Evolutionary conservation across 2,113 vertebrate species (phyloP), one percentile per base, ranked within the genome.

Genomic region (Caranx ignobilis): DNA sequence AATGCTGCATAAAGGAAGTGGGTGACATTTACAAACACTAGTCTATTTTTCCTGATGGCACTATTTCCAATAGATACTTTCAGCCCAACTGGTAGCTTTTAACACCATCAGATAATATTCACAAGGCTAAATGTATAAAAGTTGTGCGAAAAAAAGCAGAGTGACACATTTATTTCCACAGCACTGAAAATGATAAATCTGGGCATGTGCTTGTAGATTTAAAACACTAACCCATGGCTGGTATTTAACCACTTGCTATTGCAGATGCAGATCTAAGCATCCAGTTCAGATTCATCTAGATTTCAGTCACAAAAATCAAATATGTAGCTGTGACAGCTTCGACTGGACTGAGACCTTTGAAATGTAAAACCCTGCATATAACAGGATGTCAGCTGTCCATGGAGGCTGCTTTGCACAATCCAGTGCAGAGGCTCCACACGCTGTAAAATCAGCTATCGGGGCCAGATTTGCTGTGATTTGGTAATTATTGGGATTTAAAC

Each of bases 1-100:
- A 77, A 57, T 50, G 67, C 57, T 55, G 69, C 77, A 69, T 12
- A 32, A 37, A 84, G 69, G 77, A 86, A 63, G 62, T 77, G 66
- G 45, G 55, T 62, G 73, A 72, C 15, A 41, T 74, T 83, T 56
- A 35, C 18, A 71, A 81, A 64, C 3, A 31, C 60, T 18, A 52
- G 21, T 52, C 6, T 11, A 52, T 37, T 54, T 45, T 69, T 66
- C 31, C 8, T 3, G 31, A 32, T 54, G 47, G 45, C 26, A 67
- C 39, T 79, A 72, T 54, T 63, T 71, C 26, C 39, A 12, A 45
- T 62, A 75, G 77, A 52, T 67, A 31, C 47, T 74, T 59, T 37
- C 19, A 1, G 31, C 39, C 39, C 45, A 48, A 60, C 32, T 19
- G 0, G 21, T 37, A 57, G 48, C 31, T 70, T 71, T 55, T 59